Evolutionary conservation across 2,797 vertebrate species (phyloP), one percentile per base, ranked within the genome.

Genomic region (Pangasius larnaudii): DNA sequence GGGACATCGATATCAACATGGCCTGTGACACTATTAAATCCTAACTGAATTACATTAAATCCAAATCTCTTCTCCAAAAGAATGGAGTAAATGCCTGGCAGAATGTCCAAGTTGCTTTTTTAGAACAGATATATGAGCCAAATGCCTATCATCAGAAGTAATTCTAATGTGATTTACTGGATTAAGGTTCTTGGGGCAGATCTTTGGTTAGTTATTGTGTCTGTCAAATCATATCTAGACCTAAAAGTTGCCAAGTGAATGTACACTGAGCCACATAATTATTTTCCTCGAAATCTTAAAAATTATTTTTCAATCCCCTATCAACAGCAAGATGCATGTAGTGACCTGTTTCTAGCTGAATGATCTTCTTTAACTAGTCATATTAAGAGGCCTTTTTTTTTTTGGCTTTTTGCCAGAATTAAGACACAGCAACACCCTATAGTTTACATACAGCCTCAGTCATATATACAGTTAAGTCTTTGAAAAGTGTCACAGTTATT

Each of bases 31-130:
- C 10, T 36, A 59, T 79, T 79, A 80, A 59, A 49, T 71, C 24
- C 24, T 67, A 69, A 84, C 63, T 67, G 5, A 84, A 51, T 84
- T 24, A 49, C 39, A 65, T n/a, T 30, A 65, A 83, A 82, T 63
- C 24, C 5, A 27, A 61, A 82, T 80, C 19, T 39, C 1, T 61
- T 24, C 56, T 61, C 1, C 11, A 42, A n/a, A 61, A 9, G 36
- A 63, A 81, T 42, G 24, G 58, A n/a, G 3, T 22, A 79, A 36
- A 8, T 61, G 58, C 36, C 36, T 61, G 58, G 30, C 30, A 80
- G 33, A 10, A 59, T 80, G 33, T 80, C 78, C 53, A 80, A 59
- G 5, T 80, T 39, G 53, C 27, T 59, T 24, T 58, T 81, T 22
- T 22, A 56, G 51, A 22, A 58, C 79, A 39, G 56, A 81, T 16